These are phyloP conservation scores for Cichlasoma orientale DNA, from an alignment of 2,797 vertebrate species.

Conservation along the genomic window DNA sequence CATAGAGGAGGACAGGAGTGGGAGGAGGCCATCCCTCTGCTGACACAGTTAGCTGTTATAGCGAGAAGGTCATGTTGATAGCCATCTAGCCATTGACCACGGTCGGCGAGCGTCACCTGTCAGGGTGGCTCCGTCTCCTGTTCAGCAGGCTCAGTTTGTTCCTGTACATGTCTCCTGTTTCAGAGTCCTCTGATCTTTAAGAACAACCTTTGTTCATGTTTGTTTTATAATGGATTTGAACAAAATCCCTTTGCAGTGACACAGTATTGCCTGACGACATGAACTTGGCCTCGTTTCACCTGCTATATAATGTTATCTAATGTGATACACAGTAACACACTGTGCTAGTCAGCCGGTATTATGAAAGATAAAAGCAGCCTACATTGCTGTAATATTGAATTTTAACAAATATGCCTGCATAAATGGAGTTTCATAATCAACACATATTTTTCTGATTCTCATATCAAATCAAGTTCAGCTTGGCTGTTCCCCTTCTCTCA, in stretches of 20 bases:
- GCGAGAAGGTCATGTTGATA: conserved; percentile 30
- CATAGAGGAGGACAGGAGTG: conserved; percentile 2
- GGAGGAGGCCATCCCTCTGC: conserved; percentile 13
- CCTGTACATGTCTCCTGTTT: background rate
- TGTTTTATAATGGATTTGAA: background rate
- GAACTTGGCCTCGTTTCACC: conserved; percentile 32
- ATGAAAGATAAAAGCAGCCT: conserved; percentile 14
- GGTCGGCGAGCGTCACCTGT: background rate
- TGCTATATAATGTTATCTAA: conserved; percentile 50
- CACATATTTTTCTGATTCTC: background rate
- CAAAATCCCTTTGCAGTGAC: conserved; percentile 19
- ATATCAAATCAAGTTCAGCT: background rate
- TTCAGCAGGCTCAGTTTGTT: background rate
- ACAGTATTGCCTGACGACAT: background rate
- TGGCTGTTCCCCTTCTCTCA: background rate
- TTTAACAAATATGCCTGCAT: background rate
- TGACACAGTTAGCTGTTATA: conserved; percentile 44
- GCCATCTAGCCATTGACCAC: background rate
- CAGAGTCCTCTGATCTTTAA: background rate
- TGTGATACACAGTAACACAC: conserved; percentile 21
- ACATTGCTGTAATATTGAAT: conserved; percentile 10
- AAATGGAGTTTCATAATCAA: background rate
- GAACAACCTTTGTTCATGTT: conserved; percentile 3
- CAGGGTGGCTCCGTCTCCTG: background rate
- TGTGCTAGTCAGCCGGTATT: background rate